Evolutionary conservation across 2,797 vertebrate species (phyloP).

Genomic region (Diplodus sargus): DNA sequence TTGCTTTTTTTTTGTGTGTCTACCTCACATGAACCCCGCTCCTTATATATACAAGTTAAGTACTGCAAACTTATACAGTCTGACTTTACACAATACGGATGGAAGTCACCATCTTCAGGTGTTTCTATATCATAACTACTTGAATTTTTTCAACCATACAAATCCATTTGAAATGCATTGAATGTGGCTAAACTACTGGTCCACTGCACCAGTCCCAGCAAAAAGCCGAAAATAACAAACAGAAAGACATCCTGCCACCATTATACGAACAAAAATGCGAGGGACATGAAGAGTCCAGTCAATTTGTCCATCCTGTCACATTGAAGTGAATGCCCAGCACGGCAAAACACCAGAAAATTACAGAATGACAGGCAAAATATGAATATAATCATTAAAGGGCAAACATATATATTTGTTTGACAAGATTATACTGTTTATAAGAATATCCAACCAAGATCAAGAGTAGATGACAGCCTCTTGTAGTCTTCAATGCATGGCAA

Average conservation of each 20-base stretch:
- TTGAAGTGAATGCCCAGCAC: slow-evolving; percentile 21
- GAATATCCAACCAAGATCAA: slow-evolving; percentile 53
- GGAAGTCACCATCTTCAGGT: slow-evolving; percentile 7
- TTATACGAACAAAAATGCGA: slow-evolving; percentile 8
- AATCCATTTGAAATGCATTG: background rate
- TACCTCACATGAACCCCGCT: background rate
- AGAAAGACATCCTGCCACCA: background rate
- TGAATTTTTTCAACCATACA: slow-evolving; percentile 12
- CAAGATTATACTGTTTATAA: slow-evolving; percentile 48
- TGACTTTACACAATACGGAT: background rate
- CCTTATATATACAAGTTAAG: background rate
- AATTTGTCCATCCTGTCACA: slow-evolving; percentile 37
- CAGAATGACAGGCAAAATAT: slow-evolving; percentile 42
- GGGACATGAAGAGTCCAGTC: slow-evolving; percentile 10
- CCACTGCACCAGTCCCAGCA: background rate
- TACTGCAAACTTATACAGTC: background rate
- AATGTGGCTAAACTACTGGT: slow-evolving; percentile 6
- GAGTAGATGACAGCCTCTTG: slow-evolving; percentile 59
- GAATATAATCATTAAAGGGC: slow-evolving; percentile 44
- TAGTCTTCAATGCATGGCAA: slow-evolving; percentile 60
- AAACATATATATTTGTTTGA: slow-evolving; percentile 55
- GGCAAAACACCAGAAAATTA: slow-evolving; percentile 42
- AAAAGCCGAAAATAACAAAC: slow-evolving; percentile 18
- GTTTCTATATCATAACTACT: slow-evolving; percentile 11
- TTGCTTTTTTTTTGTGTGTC: background rate